Evolutionary conservation across 2,888 invertebrate genomes (phyloP), one percentile per base, ranked within the genome.

Genomic region (Nomada ruficornis): DNA sequence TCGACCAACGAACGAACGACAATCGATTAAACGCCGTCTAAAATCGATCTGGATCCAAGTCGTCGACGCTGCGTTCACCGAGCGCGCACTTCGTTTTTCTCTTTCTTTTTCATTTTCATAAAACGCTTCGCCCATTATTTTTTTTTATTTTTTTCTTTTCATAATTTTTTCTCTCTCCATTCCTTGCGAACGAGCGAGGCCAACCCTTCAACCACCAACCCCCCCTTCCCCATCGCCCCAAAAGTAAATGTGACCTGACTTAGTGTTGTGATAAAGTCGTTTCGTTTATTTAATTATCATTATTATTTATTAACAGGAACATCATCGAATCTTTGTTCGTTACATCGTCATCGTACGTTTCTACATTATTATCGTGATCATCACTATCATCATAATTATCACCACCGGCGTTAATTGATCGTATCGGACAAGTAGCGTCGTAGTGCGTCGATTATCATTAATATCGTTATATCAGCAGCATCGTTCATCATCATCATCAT

Each of bases 271-370:
- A 91, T 90, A 90, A 86, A 91, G 84, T 88, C 85, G 90, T 88
- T 89, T 90, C 83, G 78, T 88, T 86, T 86, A 87, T 91, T 89
- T 90, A 90, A 91, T 88, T 90, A 92, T 86, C 72, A 80, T 80
- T 80, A 86, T 84, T 90, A 91, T 92, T 92, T 90, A 91, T 91
- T 92, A 93, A 93, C 93, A 93, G 93, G 93, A 93, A 93, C 93
- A 93, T 93, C 89, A 93, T 93, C 92, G 92, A 93, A 93, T 92
- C 93, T 93, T 92, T 93, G 91, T 92, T 92, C 91, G 85, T 88
- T 85, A 86, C 85, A 89, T 89, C 90, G 85, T 86, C 86, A 82
- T 86, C 84, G 80, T 81, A 83, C 83, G 83, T 80, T 80, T 86
- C 80, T 78, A 80, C 80, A 86, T 85, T 80, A 77, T 74, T 72